Evolutionary conservation across 1,140 invertebrate species (phyloP).

Genomic region (Streblospio benedicti): DNA sequence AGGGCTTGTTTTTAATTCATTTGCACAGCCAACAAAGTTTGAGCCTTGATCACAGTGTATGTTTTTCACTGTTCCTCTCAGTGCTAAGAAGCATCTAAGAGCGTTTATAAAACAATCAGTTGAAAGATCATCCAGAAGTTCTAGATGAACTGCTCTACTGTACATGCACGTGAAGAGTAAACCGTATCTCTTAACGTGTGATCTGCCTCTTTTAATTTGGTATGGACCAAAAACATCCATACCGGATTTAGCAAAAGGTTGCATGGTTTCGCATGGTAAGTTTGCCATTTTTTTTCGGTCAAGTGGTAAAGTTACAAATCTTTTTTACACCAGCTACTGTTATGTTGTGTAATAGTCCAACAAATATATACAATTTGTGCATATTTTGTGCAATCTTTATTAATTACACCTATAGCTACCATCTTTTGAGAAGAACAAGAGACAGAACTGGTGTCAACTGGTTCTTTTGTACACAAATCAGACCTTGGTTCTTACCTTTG

Average conservation of each 20-base stretch:
- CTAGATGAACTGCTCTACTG: conserved; percentile 20
- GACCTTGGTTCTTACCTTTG: too few relatives aligned
- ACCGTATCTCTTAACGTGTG: conserved; percentile 17
- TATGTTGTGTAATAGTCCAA: too few relatives aligned
- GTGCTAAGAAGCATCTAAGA: conserved; percentile 13
- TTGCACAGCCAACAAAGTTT: conserved; percentile 21
- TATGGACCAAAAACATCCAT: conserved; percentile 25
- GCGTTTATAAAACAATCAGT: conserved; percentile 27
- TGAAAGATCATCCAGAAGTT: conserved; percentile 21
- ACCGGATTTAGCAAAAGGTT: conserved; percentile 19
- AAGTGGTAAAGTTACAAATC: too few relatives aligned
- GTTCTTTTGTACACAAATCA: too few relatives aligned
- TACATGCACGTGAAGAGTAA: conserved; percentile 22
- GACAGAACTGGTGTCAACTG: too few relatives aligned
- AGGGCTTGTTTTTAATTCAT: conserved; percentile 2
- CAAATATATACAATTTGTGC: too few relatives aligned
- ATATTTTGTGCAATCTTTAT: too few relatives aligned
- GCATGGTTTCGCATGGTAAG: conserved; percentile 20
- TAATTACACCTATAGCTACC: too few relatives aligned
- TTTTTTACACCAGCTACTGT: too few relatives aligned
- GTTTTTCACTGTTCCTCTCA: conserved; percentile 15
- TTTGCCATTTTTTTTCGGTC: conserved; percentile 26
- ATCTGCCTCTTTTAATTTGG: conserved; percentile 20
- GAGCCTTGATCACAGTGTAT: conserved; percentile 25
- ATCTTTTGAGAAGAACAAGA: too few relatives aligned